Evolutionary conservation across 2,113 vertebrate genomes (phyloP), one percentile per base, ranked within the genome.

Genomic region (Onychostruthus taczanowskii): DNA sequence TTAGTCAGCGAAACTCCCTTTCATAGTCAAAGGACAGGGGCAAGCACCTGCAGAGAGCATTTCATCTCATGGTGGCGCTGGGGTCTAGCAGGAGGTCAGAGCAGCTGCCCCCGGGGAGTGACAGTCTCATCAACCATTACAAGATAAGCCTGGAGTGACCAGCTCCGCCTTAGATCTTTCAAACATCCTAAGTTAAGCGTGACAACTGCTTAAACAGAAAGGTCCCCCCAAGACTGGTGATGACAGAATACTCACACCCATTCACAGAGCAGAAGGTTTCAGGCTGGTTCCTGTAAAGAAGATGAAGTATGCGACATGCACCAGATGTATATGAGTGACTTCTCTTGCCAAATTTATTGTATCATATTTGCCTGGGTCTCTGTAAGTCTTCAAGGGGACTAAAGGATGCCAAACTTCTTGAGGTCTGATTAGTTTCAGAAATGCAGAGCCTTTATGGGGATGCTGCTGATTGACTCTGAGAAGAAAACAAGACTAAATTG

Each of bases 301-400:
- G 41, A 85, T 37, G 58, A 86, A 80, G 59, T 82, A 46, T 33
- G 33, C 21, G 49, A 86, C 61, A 61, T 13, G 26, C 17, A 44
- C 58, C 92, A 94, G 84, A 92, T 83, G 77, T 94, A 75, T 81
- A 80, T 2, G 52, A 66, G 47, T 87, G 92, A 84, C 30, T 73
- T 64, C 27, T 85, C 37, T 77, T 87, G 70, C 83, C 94, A 96
- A 82, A 80, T 61, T 69, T 85, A 47, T 72, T 50, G 72, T 79
- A 55, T 63, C 66, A 39, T 72, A 47, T 56, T 87, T 93, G 49
- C 44, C 78, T 75, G 41, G 56, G 46, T 94, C 70, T 92, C 94
- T 75, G 77, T 73, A 84, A 91, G 69, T 93, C 89, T 82, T 96
- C 43, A 97, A 61, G 84, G 35, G 87, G 70, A 74, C 82, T 68